Evolutionary conservation across 64 coral and sea anemone species (phyloP), one percentile per base, ranked within the genome.

Genomic region (Dendronephthya gigantea): DNA sequence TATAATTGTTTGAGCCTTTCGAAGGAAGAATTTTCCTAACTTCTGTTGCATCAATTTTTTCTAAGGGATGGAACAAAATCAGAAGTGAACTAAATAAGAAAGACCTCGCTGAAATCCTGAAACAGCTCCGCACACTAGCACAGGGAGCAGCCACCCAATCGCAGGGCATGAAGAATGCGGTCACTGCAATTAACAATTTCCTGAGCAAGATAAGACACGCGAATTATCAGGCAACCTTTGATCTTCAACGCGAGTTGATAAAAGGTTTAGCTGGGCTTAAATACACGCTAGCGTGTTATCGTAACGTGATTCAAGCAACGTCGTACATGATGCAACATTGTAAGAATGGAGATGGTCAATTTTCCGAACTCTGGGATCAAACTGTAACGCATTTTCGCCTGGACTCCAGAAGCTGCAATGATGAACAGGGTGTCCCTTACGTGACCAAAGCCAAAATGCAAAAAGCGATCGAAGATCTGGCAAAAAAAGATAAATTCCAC

Each of bases 21-120:
- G n/a, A n/a, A n/a, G n/a, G n/a, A n/a, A n/a, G n/a, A n/a, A n/a
- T n/a, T n/a, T n/a, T n/a, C n/a, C n/a, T n/a, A n/a, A n/a, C n/a
- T 62, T 1, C 5, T n/a, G 19, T 62, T 11, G 1, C 27, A 15
- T 29, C 36, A 36, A 17, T 79, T 29, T 16, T 28, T 79, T 79
- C 32, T n/a, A 36, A 79, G 72, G 72, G 72, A 12, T 79, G 72
- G 72, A 79, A 79, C 36, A 79, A 79, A 34, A 34, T 79, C 14
- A 34, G 72, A 79, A 34, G 9, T 35, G 72, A 79, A 39, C 72
- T 79, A 15, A 36, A 14, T 28, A 79, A 79, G 72, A 79, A 79
- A 15, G 72, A 79, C 30, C 72, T 79, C 15, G 32, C 19, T 34
- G 72, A 79, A 15, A 39, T 79, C 16, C 32, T 79, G 9, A 79